Percentiles rank a stretch among this genome's conserved stretches.
Conservation (phyloP, 2,797 vertebrate species). For the Pseudotriccus pelzelni region DNA sequence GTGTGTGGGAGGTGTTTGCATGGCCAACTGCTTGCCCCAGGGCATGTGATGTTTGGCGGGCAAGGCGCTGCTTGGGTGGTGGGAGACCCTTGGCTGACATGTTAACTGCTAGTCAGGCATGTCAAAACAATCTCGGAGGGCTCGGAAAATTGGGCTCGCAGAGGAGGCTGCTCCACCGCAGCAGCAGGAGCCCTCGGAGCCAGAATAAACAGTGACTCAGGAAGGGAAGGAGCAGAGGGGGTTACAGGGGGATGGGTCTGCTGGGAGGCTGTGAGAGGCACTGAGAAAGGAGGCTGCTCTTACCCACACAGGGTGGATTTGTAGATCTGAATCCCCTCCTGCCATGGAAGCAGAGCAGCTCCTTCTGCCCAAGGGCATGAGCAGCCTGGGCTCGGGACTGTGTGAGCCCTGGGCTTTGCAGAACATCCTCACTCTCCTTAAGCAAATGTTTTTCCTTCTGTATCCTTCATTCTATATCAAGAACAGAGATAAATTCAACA, state of each 20-base stretch:
- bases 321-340: not conserved
- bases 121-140: not conserved
- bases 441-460: not conserved
- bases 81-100: constrained; percentile 60
- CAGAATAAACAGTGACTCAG: not conserved
- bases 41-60: not conserved
- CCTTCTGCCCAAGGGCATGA: not conserved
- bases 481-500: not conserved
- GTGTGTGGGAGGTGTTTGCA: not conserved
- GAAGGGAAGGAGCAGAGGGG: not conserved
- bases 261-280: not conserved
- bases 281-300: not conserved
- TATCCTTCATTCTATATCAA: not conserved
- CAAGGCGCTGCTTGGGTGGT: constrained; percentile 22
- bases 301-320: not conserved
- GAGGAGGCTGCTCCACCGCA: not conserved
- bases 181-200: not conserved
- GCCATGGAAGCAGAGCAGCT: not conserved
- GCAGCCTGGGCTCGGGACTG: not conserved
- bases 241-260: not conserved
- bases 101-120: not conserved
- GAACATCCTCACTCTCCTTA: not conserved
- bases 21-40: not conserved
- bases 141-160: not conserved
- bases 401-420: not conserved